These are phyloP conservation scores for Leptinotarsa lineolata DNA, from an alignment of 1,140 invertebrate species.

Conservation along the genomic window DNA sequence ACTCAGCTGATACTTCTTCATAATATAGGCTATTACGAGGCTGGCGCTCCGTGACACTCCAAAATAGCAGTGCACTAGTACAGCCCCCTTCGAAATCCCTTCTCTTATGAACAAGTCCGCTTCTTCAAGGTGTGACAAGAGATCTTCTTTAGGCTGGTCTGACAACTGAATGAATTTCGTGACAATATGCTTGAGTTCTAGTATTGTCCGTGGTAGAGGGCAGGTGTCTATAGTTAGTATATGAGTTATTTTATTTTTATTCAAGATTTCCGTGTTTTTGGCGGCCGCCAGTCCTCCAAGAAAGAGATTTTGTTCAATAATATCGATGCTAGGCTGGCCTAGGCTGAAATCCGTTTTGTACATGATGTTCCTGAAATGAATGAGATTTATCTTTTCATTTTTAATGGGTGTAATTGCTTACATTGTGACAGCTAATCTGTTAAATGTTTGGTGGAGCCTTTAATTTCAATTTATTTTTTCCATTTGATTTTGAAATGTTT, in stretches of 20 bases:
- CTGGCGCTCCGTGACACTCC: conserved; percentile 85
- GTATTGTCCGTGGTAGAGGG: conserved; percentile 74
- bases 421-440: no score
- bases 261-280: conserved; percentile 69
- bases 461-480: no score
- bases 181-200: conserved; percentile 66
- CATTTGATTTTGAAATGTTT: no score
- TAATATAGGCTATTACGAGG: conserved; percentile 80
- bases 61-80: conserved; percentile 84
- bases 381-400: not conserved
- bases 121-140: conserved; percentile 76
- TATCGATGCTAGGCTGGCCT: conserved; percentile 67
- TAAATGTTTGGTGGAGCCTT: no score
- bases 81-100: conserved; percentile 62
- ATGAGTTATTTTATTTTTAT: conserved; percentile 69
- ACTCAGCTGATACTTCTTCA: conserved; percentile 77
- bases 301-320: conserved; percentile 73
- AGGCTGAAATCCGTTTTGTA: conserved; percentile 46
- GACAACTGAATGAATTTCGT: conserved; percentile 80
- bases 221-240: conserved; percentile 83
- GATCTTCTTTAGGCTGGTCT: conserved; percentile 80
- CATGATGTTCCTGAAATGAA: conserved; percentile 1
- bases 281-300: conserved; percentile 80
- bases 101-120: conserved; percentile 74
- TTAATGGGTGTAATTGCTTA: no score